phyloP scores from a whole-genome alignment of 2,888 invertebrate genomes.

The Piscicola geometra region DNA sequence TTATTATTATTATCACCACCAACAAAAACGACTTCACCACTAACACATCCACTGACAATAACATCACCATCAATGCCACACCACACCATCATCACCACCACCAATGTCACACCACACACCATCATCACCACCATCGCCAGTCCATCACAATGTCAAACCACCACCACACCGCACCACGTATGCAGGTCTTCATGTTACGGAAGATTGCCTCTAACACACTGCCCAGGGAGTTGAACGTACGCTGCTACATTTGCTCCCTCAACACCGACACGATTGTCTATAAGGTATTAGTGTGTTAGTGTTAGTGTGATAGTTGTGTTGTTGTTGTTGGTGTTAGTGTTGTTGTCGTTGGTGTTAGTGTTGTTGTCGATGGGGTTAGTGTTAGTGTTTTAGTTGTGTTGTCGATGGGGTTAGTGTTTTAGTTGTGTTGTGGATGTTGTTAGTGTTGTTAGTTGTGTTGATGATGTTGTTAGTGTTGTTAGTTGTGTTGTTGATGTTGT shows the following conservation, averaged over 20 bases:
- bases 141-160: too few relatives aligned
- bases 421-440: background rate
- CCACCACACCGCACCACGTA: too few relatives aligned
- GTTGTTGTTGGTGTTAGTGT: too few relatives aligned
- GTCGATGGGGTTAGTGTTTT: background rate
- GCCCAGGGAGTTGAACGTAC: conserved; percentile 63
- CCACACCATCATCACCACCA: too few relatives aligned
- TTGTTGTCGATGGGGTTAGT: background rate
- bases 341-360: background rate
- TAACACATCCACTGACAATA: too few relatives aligned
- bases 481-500: background rate
- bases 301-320: background rate
- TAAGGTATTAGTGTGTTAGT: conserved; percentile 66
- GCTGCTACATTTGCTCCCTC: conserved; percentile 94
- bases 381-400: conserved; percentile 2
- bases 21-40: too few relatives aligned
- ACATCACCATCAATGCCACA: too few relatives aligned
- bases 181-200: conserved; percentile 80
- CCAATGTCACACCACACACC: too few relatives aligned
- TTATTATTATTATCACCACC: too few relatives aligned
- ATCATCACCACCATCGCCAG: too few relatives aligned
- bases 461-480: background rate
- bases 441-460: conserved; percentile 4
- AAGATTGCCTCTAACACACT: conserved; percentile 87
- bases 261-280: conserved; percentile 86